phyloP scores from a whole-genome alignment of 2,113 vertebrate species.

The Pagrus major region DNA sequence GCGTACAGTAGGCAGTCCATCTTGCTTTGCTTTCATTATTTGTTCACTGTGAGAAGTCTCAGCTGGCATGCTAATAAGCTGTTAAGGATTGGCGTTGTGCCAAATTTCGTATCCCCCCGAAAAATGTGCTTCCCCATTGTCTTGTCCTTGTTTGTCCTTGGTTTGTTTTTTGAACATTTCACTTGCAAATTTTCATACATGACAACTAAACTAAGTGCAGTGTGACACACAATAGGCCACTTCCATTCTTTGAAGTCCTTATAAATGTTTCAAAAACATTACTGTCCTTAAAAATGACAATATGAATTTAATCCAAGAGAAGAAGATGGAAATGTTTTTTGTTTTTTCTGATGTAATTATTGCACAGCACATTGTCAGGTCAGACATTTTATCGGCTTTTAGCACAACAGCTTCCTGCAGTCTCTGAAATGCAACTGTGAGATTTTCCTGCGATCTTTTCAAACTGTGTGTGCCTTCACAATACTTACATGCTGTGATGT shows the following conservation, averaged over 20 bases:
- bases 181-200: neutral
- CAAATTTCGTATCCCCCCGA: constrained; percentile 22
- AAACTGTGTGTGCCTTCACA: neutral
- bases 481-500: neutral
- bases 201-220: neutral
- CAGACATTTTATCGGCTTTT: neutral
- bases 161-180: neutral
- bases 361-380: neutral
- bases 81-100: constrained; percentile 43
- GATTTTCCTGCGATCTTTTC: neutral
- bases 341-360: neutral
- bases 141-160: constrained; percentile 49
- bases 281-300: neutral
- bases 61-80: constrained; percentile 69
- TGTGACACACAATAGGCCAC: neutral
- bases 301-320: neutral
- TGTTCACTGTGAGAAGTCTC: constrained; percentile 52
- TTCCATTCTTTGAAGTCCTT: neutral
- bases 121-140: constrained; percentile 19
- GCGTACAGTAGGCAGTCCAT: constrained; percentile 68
- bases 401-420: neutral
- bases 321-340: neutral
- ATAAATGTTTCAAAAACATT: neutral
- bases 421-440: neutral
- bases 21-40: constrained; percentile 72